These are phyloP conservation scores for Meloidogyne exigua DNA, from an alignment of 1,140 invertebrate species.

Conservation along the genomic window DNA sequence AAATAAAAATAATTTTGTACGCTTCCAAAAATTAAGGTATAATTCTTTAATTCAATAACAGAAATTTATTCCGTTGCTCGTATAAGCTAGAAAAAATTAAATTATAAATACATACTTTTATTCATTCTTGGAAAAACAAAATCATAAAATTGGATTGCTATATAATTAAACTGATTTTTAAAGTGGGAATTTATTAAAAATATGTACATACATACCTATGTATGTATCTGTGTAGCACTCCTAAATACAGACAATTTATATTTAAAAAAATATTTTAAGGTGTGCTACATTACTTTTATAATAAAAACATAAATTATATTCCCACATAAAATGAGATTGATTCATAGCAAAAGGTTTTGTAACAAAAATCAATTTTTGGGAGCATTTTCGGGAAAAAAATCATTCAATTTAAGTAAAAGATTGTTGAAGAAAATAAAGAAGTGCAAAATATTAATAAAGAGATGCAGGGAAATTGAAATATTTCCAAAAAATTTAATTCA, in stretches of 20 bases:
- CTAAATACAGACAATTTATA: too few relatives aligned
- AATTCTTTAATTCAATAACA: background rate
- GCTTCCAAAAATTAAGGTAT: background rate
- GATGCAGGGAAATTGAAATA: background rate
- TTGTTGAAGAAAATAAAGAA: background rate
- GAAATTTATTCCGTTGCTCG: background rate
- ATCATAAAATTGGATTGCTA: background rate
- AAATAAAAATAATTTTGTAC: too few relatives aligned
- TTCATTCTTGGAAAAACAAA: background rate
- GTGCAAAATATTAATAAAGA: background rate
- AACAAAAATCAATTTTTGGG: slow-evolving; percentile 5
- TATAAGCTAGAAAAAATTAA: background rate
- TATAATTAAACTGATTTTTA: background rate
- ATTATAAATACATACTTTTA: background rate
- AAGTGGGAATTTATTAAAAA: background rate
- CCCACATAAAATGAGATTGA: background rate
- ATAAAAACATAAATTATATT: slow-evolving; percentile 1
- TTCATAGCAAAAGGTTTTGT: background rate
- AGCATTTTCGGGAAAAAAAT: background rate
- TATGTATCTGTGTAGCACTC: too few relatives aligned
- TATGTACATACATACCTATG: too few relatives aligned
- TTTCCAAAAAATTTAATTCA: too few relatives aligned
- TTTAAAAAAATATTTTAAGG: background rate
- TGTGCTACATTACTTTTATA: too few relatives aligned
- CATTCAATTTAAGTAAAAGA: slow-evolving; percentile 1